These are phyloP conservation scores for Sigmodon hispidus DNA, from an alignment of 2,113 vertebrate species.

Conservation along the genomic window DNA sequence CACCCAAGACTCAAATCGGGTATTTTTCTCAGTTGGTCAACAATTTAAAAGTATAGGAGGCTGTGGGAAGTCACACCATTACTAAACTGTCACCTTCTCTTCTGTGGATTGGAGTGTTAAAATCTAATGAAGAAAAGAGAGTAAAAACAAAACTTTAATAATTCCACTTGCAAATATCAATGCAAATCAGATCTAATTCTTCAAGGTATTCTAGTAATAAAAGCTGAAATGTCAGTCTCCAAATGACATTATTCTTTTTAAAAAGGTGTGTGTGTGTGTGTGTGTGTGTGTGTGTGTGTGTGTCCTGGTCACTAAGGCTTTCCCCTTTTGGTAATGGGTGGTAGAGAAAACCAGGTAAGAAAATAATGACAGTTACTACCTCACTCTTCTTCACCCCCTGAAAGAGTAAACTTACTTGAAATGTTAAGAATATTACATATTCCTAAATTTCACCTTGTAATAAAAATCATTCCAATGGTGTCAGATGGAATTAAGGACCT, in stretches of 20 bases:
- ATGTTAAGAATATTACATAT: constrained; percentile 1
- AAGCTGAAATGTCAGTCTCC: constrained; percentile 80
- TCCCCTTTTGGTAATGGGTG: not conserved
- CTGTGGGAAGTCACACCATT: constrained; percentile 39
- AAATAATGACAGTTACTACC: constrained; percentile 17
- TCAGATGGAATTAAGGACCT: not conserved
- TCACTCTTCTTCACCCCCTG: not conserved
- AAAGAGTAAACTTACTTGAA: not conserved
- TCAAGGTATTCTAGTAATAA: constrained; percentile 80
- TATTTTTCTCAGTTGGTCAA: constrained; percentile 55
- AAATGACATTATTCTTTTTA: constrained; percentile 61
- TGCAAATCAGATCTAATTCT: constrained; percentile 83
- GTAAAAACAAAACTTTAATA: constrained; percentile 75
- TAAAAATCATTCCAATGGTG: not conserved
- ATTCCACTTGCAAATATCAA: constrained; percentile 78
- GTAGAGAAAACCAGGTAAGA: constrained; percentile 3
- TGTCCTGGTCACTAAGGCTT: constrained; percentile 47
- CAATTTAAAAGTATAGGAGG: constrained; percentile 57
- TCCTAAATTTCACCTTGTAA: constrained; percentile 1
- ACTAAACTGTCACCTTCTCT: constrained; percentile 60
- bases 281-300: not conserved
- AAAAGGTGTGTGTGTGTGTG: not conserved
- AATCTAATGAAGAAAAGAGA: constrained; percentile 59
- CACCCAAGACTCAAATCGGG: constrained; percentile 33
- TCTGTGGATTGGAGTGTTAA: constrained; percentile 70